Base-by-base conservation (phyloP, 2,888 invertebrate genomes). In the Cosmia trapezina region DNA sequence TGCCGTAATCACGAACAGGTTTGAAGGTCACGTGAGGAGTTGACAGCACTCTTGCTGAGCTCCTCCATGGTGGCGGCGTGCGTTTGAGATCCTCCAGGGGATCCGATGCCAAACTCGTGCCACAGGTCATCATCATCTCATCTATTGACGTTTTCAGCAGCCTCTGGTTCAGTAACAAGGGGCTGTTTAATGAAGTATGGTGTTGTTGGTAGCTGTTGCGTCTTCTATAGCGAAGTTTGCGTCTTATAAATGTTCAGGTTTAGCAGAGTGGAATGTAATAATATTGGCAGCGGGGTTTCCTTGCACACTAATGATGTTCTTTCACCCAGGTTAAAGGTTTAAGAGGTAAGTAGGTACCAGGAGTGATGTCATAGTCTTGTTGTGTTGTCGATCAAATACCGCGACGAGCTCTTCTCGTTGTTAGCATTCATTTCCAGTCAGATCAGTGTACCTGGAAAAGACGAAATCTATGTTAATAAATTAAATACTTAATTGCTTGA, bases 391-490 rank as follows among this genome's bases (percentile, higher is more conserved):
- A 56, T 57, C 49, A 19, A 49, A 56, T 56, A 33, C 3, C 14
- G 22, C 22, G 7, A 6, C 49, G 3, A 22, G 5, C 41, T 56
- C 56, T 49, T 56, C 0, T 28, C 41, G 8, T 41, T 76, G 0
- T 49, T 57, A 33, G 1, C 76, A 76, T 19, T 56, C 56, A 2
- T 73, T 7, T 7, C 41, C 41, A 41, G 41, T 41, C 41, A 41
- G 41, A 1, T 41, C 41, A 1, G 41, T 41, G 41, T 41, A 41
- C 41, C 41, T 41, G 41, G 41, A 41, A 41, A 8, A 41, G 41
- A 41, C 41, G 1, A 41, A 41, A 41, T 5, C 5, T 4, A 14
- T 51, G 4, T 67, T 37, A 66, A 33, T 22, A 6, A 4, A 17
- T 12, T n/a, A 41, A 9, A 4, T 8, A 37, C 4, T 6, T 5